Evolutionary conservation across 2,113 vertebrate species (phyloP), one percentile per base, ranked within the genome.

Genomic region (Pangasianodon hypophthalmus): DNA sequence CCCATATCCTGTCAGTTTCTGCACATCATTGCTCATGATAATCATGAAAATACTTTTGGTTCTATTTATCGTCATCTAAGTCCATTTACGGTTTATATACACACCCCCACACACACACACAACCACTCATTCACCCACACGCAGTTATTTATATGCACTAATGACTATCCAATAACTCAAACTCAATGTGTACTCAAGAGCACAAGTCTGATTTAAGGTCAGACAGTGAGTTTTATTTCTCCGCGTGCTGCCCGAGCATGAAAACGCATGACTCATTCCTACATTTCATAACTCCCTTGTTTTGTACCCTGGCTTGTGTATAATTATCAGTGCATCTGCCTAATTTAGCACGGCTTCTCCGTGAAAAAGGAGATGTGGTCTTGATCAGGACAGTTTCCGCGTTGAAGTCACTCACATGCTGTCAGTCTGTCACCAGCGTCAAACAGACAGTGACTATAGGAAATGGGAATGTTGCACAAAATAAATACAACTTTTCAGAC

Each of bases 341-440:
- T 46, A 56, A 88, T 88, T 90, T 89, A 89, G 86, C 86, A 79
- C 19, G 21, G 26, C 56, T 41, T 11, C 81, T 84, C 11, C 0
- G 24, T 67, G 21, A 84, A 46, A 85, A 87, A 90, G 84, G 69
- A 90, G 88, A 85, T 90, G 87, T 87, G 87, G 85, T 92, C 90
- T 88, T 4, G 48, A 18, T 77, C 44, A n/a, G 69, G 73, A 86
- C 26, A 26, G 58, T 86, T 90, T 90, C 75, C 52, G 18, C 3
- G n/a, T 50, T 26, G 5, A 81, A 69, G 62, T 87, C 84, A 87
- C 44, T 86, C 48, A 32, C 84, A 56, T 48, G 10, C 71, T 87
- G 88, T 79, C 81, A 1, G 41, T 75, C 88, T 73, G 90, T 91
- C 83, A 88, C 75, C 75, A 82, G 50, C 18, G 54, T 41, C 14